These are phyloP conservation scores for Picus viridis DNA, from an alignment of 2,797 vertebrate species.

Conservation along the genomic window DNA sequence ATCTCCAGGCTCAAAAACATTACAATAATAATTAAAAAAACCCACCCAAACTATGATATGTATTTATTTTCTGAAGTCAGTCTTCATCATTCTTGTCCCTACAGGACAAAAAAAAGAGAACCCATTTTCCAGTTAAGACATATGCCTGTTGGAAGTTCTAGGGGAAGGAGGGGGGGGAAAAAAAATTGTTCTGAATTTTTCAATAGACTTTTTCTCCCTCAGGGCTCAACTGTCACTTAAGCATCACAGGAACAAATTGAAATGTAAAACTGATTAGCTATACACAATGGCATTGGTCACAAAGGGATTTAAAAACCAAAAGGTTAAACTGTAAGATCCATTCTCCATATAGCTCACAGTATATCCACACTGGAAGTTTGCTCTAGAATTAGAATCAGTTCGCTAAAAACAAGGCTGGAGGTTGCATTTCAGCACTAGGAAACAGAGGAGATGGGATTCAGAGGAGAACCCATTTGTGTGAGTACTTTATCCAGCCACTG, in stretches of 20 bases:
- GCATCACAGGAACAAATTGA: slow-evolving; percentile 74
- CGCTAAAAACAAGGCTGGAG: slow-evolving; percentile 68
- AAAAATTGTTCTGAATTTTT: slow-evolving; percentile 59
- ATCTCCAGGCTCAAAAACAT: slow-evolving; percentile 50
- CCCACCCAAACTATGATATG: slow-evolving; percentile 44
- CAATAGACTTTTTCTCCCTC: slow-evolving; percentile 58
- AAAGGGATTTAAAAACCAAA: slow-evolving; percentile 60
- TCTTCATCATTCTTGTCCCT: slow-evolving; percentile 50
- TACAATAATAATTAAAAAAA: neutral
- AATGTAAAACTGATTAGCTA: slow-evolving; percentile 77
- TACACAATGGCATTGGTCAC: slow-evolving; percentile 82
- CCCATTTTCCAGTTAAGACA: slow-evolving; percentile 75
- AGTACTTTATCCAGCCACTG: slow-evolving; percentile 94
- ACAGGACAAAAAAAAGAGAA: slow-evolving; percentile 25
- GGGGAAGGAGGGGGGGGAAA: neutral
- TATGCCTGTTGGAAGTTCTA: slow-evolving; percentile 53
- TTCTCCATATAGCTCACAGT: slow-evolving; percentile 80
- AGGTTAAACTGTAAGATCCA: slow-evolving; percentile 66
- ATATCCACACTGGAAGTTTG: slow-evolving; percentile 79
- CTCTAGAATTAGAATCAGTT: slow-evolving; percentile 79
- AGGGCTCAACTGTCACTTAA: slow-evolving; percentile 66
- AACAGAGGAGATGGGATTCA: slow-evolving; percentile 96
- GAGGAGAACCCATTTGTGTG: slow-evolving; percentile 93
- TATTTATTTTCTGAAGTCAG: slow-evolving; percentile 52
- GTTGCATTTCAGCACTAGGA: slow-evolving; percentile 85